Evolutionary conservation across 2,888 invertebrate species (phyloP).

Genomic region (Pheosia tremula): DNA sequence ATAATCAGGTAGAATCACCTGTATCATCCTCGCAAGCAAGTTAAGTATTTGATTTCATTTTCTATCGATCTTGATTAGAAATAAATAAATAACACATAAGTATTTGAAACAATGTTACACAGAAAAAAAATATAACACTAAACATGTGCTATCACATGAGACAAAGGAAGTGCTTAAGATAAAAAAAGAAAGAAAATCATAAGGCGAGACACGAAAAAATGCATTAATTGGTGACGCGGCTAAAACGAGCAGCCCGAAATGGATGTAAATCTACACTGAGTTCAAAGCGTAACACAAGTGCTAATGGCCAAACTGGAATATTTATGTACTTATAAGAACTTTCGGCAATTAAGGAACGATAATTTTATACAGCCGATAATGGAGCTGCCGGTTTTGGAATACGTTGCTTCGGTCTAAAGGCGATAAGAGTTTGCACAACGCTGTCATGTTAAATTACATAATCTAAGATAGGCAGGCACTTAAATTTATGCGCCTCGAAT

Average conservation of each 20-base stretch:
- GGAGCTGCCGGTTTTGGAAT: constrained; percentile 19
- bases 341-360: constrained; percentile 51
- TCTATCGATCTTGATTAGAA: too few relatives aligned
- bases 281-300: constrained; percentile 66
- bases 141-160: constrained; percentile 17
- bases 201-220: constrained; percentile 57
- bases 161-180: constrained; percentile 49
- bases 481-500: constrained; percentile 26
- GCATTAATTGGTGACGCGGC: constrained; percentile 71
- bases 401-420: constrained; percentile 14
- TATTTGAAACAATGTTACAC: constrained; percentile 6
- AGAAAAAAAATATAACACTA: constrained; percentile 14
- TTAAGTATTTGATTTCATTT: too few relatives aligned
- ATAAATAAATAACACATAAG: too few relatives aligned
- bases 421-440: constrained; percentile 29
- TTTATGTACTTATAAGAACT: constrained; percentile 47
- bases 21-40: too few relatives aligned
- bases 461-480: constrained; percentile 24
- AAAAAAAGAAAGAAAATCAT: constrained; percentile 36
- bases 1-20: too few relatives aligned
- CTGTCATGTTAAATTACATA: constrained; percentile 27
- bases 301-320: constrained; percentile 66
- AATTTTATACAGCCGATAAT: constrained; percentile 27
- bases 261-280: constrained; percentile 60
- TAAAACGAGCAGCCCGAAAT: constrained; percentile 59